These are phyloP conservation scores for Rhynchopsitta pachyrhyncha DNA, from an alignment of 2,113 vertebrate species.

Conservation along the genomic window DNA sequence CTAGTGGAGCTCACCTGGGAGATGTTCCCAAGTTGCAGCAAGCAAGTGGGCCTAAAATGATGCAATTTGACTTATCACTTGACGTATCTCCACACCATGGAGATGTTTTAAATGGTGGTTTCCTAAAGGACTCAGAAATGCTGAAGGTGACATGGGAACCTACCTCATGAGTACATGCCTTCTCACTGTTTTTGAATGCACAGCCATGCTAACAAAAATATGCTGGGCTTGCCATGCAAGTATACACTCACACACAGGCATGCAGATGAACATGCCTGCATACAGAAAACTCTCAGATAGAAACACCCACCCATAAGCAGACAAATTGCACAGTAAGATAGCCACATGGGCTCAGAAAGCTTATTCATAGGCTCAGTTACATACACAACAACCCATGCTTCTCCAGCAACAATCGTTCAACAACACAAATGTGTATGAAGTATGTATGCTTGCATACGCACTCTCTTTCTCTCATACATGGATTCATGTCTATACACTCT, in stretches of 20 bases:
- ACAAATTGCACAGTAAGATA: neutral
- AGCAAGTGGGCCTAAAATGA: neutral
- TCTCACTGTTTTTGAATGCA: neutral
- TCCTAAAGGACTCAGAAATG: neutral
- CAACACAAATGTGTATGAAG: neutral
- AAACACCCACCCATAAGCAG: neutral
- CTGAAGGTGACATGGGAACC: neutral
- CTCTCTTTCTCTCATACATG: neutral
- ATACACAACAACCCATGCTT: neutral
- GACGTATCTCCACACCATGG: neutral
- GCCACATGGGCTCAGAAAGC: neutral
- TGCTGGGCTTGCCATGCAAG: neutral
- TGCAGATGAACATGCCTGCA: neutral
- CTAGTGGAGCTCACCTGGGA: rapidly evolving
- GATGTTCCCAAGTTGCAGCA: neutral
- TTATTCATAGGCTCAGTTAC: neutral
- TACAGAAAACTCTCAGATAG: neutral
- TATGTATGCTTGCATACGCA: neutral
- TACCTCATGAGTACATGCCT: neutral
- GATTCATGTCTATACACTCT: neutral
- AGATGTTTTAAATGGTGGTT: neutral
- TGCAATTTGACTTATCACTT: neutral
- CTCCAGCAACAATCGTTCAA: neutral
- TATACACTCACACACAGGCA: neutral
- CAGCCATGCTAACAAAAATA: neutral